Conservation (phyloP, 1,140 invertebrate genomes). For the Mycetomoellerius zeteki region DNA sequence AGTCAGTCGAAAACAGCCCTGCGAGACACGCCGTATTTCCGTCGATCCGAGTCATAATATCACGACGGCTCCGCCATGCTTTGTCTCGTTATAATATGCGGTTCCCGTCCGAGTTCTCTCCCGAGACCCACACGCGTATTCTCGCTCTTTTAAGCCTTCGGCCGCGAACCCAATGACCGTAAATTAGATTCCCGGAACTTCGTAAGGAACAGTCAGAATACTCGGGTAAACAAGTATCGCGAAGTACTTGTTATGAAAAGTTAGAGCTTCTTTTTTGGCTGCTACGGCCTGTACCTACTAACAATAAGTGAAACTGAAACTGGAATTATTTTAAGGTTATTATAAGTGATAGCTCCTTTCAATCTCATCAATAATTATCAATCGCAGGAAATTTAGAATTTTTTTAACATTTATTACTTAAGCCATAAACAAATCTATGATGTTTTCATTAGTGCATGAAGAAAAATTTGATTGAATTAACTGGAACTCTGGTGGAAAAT, state of each 20-base stretch:
- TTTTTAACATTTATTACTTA: background rate
- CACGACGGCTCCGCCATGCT: background rate
- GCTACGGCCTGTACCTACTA: background rate
- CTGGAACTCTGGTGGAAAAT: too few species aligned
- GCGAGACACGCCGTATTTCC: conserved; percentile 43
- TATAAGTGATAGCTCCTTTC: background rate
- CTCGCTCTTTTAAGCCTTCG: background rate
- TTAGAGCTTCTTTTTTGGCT: background rate
- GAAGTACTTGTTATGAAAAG: background rate
- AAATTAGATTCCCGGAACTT: conserved; percentile 46
- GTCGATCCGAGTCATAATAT: conserved; percentile 43
- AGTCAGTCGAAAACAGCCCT: conserved; percentile 57
- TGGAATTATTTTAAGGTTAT: background rate
- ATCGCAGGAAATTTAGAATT: background rate
- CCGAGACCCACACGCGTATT: background rate
- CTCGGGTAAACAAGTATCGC: background rate
- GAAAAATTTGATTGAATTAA: too few species aligned
- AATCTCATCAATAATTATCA: too few species aligned
- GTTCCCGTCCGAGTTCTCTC: too few species aligned
- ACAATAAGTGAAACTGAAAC: background rate
- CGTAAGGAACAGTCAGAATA: conserved; percentile 1
- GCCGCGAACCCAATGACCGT: conserved; percentile 27
- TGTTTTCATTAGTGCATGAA: too few species aligned
- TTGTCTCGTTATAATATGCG: conserved; percentile 20
- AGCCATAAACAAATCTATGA: too few species aligned